Conservation (phyloP, 2,888 invertebrate species). For the Agrochola lota region DNA sequence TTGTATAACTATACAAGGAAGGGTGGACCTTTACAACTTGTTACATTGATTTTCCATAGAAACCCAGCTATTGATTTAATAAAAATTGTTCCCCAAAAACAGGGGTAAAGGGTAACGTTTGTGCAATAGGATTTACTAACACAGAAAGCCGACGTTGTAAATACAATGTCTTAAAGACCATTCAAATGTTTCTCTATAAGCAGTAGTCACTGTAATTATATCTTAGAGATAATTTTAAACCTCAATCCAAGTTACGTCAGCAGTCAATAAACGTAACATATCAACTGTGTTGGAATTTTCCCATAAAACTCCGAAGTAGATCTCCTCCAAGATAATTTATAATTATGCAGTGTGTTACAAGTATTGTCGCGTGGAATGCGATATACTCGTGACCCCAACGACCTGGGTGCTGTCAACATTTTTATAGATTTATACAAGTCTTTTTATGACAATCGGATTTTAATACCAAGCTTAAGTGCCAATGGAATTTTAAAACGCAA, state of each 20-base stretch:
- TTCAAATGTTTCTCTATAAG: constrained; percentile 39
- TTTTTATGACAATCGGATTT: constrained; percentile 72
- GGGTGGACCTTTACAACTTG: not conserved
- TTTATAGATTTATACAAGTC: constrained; percentile 73
- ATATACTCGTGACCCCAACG: constrained; percentile 71
- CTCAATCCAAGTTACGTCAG: constrained; percentile 55
- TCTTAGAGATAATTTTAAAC: constrained; percentile 42
- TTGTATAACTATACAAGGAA: not conserved
- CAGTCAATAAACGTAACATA: constrained; percentile 60
- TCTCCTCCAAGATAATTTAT: constrained; percentile 66
- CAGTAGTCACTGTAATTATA: constrained; percentile 33
- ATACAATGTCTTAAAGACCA: constrained; percentile 4
- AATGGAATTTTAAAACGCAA: constrained; percentile 43
- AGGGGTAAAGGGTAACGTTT: not conserved
- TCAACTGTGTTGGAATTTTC: constrained; percentile 65
- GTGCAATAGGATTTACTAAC: not conserved
- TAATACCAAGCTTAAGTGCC: constrained; percentile 55
- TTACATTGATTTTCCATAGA: constrained; percentile 46
- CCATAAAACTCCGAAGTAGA: constrained; percentile 70
- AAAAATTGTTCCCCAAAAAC: constrained; percentile 10
- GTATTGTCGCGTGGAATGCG: constrained; percentile 71
- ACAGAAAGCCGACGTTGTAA: constrained; percentile 3
- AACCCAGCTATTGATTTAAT: constrained; percentile 61
- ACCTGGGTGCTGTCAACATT: constrained; percentile 73
- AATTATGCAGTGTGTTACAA: constrained; percentile 66